phyloP scores from a whole-genome alignment of 2,113 vertebrate genomes.

The Phycodurus eques region DNA sequence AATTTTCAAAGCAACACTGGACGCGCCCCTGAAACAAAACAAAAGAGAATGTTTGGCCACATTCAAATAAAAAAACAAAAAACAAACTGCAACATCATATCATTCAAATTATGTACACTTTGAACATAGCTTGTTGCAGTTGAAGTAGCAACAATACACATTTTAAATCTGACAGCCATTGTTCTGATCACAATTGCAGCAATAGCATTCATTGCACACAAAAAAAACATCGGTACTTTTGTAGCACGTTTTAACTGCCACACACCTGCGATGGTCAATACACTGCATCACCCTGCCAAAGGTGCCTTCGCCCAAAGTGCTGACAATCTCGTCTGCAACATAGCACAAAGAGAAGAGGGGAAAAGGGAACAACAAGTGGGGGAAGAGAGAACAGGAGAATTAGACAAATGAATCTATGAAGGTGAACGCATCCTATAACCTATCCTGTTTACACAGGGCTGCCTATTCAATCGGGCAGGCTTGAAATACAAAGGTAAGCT shows the following conservation, averaged over 20 bases:
- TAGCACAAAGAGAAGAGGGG: slow-evolving; percentile 59
- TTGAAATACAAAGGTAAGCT: slow-evolving; percentile 29
- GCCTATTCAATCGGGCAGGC: slow-evolving; percentile 47
- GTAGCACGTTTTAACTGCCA: background rate
- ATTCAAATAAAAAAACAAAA: background rate
- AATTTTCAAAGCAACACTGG: slow-evolving; percentile 90
- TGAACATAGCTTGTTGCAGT: background rate
- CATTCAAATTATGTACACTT: no score
- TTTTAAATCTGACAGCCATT: background rate
- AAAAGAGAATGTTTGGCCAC: background rate
- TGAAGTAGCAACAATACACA: background rate
- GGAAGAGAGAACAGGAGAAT: slow-evolving; percentile 47
- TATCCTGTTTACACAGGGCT: slow-evolving; percentile 48
- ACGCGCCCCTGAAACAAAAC: slow-evolving; percentile 74
- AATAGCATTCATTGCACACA: no score
- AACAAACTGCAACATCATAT: background rate
- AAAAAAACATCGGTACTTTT: no score
- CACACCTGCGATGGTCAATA: slow-evolving; percentile 91
- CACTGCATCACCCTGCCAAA: slow-evolving; percentile 95
- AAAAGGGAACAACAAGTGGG: slow-evolving; percentile 40
- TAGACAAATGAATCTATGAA: slow-evolving; percentile 45
- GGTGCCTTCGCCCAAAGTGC: slow-evolving; percentile 93
- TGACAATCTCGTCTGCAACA: slow-evolving; percentile 90
- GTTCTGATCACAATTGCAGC: background rate
- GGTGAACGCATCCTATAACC: slow-evolving; percentile 53